These are phyloP conservation scores for Procambarus clarkii DNA, from an alignment of 1,140 invertebrate species.

Conservation along the genomic window DNA sequence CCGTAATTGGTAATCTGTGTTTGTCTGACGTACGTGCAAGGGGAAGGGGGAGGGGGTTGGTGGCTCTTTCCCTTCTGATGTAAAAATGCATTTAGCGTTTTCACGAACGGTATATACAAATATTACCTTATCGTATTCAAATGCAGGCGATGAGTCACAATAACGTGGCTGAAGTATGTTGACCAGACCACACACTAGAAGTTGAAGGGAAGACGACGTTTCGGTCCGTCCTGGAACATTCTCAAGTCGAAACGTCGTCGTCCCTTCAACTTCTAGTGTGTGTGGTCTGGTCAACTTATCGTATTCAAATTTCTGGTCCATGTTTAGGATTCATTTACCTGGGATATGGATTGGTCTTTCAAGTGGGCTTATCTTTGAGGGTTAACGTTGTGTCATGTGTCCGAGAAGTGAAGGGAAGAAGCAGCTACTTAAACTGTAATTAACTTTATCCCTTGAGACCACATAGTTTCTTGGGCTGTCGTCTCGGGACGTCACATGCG, in stretches of 20 bases:
- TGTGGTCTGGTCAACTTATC: no score
- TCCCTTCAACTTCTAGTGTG: no score
- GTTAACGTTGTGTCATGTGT: not conserved
- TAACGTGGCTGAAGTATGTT: no score
- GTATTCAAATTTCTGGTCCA: not conserved
- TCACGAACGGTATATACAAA: slow-evolving; percentile 3
- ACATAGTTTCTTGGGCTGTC: no score
- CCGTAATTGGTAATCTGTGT: slow-evolving; percentile 17
- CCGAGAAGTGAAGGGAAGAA: not conserved
- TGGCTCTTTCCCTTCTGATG: not conserved
- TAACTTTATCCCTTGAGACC: not conserved
- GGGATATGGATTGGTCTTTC: not conserved
- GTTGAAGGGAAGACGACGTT: no score
- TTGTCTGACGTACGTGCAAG: not conserved
- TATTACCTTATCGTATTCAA: no score
- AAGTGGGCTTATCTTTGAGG: not conserved
- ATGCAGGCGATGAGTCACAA: no score
- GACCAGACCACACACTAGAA: no score
- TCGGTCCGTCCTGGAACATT: no score
- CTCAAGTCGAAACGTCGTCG: no score
- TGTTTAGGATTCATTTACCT: not conserved
- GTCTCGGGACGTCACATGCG: not conserved
- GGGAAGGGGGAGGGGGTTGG: no score
- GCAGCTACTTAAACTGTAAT: not conserved
- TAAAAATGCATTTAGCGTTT: slow-evolving; percentile 1